A percentile compares a stretch with the other conserved stretches of the same genome.
Conservation (phyloP, 1,140 invertebrate genomes). For the Drosophila watanabei region DNA sequence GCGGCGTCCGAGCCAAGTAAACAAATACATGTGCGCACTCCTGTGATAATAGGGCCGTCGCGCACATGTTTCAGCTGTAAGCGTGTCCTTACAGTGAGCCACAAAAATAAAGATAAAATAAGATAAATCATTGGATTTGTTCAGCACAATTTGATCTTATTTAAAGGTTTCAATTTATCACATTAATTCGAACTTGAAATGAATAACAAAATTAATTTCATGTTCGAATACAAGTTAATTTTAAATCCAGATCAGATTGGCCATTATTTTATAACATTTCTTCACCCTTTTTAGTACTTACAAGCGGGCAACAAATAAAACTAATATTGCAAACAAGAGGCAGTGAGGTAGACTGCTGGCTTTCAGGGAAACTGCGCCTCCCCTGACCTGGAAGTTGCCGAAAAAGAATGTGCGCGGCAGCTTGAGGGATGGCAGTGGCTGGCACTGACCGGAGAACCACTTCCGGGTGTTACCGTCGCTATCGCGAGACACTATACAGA, state of each 20-base stretch:
- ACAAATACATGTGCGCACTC: slow-evolving; percentile 79
- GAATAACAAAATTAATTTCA: not conserved
- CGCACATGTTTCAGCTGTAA: slow-evolving; percentile 75
- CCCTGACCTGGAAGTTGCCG: slow-evolving; percentile 78
- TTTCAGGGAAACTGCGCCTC: slow-evolving; percentile 15
- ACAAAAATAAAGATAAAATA: slow-evolving; percentile 1
- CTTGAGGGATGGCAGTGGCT: slow-evolving; percentile 75
- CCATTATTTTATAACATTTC: not conserved
- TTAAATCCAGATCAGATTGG: not conserved
- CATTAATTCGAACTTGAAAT: slow-evolving; percentile 10
- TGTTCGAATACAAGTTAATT: slow-evolving; percentile 4
- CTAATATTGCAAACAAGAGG: slow-evolving; percentile 44
- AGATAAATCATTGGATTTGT: not conserved
- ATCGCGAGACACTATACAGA: slow-evolving; percentile 88
- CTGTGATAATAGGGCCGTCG: slow-evolving; percentile 54
- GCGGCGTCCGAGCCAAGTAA: slow-evolving; percentile 74
- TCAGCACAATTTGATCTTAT: slow-evolving; percentile 11
- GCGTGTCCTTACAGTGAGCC: slow-evolving; percentile 66
- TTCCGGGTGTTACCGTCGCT: slow-evolving; percentile 87
- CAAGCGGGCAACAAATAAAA: slow-evolving; percentile 24
- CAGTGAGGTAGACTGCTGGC: slow-evolving; percentile 29
- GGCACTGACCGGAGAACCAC: slow-evolving; percentile 88
- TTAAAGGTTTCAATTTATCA: slow-evolving; percentile 6
- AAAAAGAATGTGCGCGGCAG: slow-evolving; percentile 66
- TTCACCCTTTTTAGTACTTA: slow-evolving; percentile 2